These are phyloP conservation scores for Thera britannica DNA, from an alignment of 2,888 invertebrate genomes.

Conservation along the genomic window DNA sequence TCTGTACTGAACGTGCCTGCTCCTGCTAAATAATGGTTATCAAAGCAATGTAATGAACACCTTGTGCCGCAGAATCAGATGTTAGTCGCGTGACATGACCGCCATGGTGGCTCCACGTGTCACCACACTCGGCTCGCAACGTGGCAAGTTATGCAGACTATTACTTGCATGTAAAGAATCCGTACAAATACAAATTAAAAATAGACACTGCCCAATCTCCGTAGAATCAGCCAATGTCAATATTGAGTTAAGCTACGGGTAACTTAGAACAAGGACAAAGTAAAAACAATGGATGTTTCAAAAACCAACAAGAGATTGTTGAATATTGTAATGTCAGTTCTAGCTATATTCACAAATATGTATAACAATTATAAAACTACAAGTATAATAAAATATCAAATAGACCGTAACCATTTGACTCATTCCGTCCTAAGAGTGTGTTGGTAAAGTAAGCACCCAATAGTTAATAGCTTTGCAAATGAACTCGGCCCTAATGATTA, in stretches of 20 bases:
- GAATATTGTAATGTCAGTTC: no score
- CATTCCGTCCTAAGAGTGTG: slow-evolving; percentile 30
- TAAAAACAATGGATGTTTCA: slow-evolving; percentile 54
- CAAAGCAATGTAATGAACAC: slow-evolving; percentile 46
- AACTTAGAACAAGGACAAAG: slow-evolving; percentile 27
- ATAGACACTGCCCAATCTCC: slow-evolving; percentile 1
- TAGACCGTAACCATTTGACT: slow-evolving; percentile 42
- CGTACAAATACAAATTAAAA: slow-evolving; percentile 38
- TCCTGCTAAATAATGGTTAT: slow-evolving; percentile 12
- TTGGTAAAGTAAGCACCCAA: slow-evolving; percentile 8
- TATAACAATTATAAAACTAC: slow-evolving; percentile 34
- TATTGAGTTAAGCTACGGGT: slow-evolving; percentile 32
- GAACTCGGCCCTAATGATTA: slow-evolving; percentile 47
- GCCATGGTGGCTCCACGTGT: slow-evolving; percentile 59
- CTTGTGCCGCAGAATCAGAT: slow-evolving; percentile 35
- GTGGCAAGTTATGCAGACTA: slow-evolving; percentile 63
- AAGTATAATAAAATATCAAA: slow-evolving; percentile 40
- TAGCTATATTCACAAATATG: background rate
- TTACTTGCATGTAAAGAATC: slow-evolving; percentile 36
- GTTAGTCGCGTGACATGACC: slow-evolving; percentile 48
- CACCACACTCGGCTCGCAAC: slow-evolving; percentile 54
- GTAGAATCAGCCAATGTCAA: slow-evolving; percentile 6
- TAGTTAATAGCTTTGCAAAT: slow-evolving; percentile 42
- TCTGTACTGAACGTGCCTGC: background rate
- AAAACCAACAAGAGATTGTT: slow-evolving; percentile 42